Base-by-base conservation (phyloP, 92 coral and sea anemone species). In the Epizoanthus ramosus region DNA sequence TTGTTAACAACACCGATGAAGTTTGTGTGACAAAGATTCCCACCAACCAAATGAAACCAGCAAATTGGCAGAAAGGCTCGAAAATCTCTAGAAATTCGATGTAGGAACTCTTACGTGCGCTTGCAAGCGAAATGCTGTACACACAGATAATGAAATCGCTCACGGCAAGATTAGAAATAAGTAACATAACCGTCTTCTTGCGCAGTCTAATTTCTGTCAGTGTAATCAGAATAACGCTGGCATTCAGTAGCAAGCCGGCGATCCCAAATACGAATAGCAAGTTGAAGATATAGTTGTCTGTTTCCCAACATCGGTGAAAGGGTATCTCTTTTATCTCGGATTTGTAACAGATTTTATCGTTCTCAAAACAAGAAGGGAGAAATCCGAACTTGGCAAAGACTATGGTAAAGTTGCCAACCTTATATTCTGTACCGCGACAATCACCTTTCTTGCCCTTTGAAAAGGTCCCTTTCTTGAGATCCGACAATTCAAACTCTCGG, bases 41-140 rank as follows among this genome's bases (percentile, higher is more conserved):
- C 28, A 80, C 63, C 19, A 82, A 80, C 97, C 97, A 93, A 79
- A 91, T 28, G 63, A 91, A 91, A 1, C 97, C 97, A 61, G 92
- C 74, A 10, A 85, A 83, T 1, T 91, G 85, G 60, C 97, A 93
- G 0, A 90, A 77, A 5, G 47, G 28, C 24, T 76, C 56, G 60
- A 86, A 28, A 57, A 56, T 66, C 0, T 41, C 23, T 23, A 83
- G 28, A 41, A 88, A 93, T 10, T 31, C 73, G 6, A 57, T 83
- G 50, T 93, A 93, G 1, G 92, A 47, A 6, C 82, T 70, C 24
- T 61, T 77, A 19, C 82, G 69, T 2, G 57, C 82, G 15, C 28
- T 41, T 6, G 85, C 81, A 9, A 77, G 69, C 39, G 71, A 60
- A 13, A 77, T 28, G 22, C 82, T 77, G 17, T 77, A 77, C 25